Conservation (phyloP, 2,113 vertebrate genomes). For the Plecturocebus donacophilus region DNA sequence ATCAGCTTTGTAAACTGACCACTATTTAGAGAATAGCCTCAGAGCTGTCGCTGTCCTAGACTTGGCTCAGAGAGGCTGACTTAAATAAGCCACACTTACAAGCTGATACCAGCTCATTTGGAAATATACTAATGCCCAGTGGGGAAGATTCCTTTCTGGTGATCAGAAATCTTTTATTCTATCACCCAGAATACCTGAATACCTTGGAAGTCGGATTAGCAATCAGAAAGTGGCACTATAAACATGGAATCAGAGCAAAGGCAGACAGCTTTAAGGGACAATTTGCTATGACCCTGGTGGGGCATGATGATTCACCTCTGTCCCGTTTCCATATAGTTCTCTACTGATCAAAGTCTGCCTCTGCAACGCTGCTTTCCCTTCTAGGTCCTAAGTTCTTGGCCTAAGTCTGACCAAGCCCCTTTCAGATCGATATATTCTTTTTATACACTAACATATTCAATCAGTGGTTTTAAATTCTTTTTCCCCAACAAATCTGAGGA, state of each 20-base stretch:
- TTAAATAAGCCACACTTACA: neutral
- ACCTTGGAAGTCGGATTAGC: neutral
- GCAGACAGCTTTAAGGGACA: neutral
- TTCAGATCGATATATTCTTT: neutral
- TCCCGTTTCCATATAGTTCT: neutral
- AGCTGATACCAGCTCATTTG: neutral
- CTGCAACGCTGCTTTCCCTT: neutral
- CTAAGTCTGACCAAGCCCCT: neutral
- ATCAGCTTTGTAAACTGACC: neutral
- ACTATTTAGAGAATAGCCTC: neutral
- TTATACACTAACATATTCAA: neutral
- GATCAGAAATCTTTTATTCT: neutral
- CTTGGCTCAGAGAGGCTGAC: neutral
- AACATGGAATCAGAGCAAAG: neutral
- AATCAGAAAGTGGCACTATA: slow-evolving; percentile 14
- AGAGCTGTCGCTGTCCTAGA: neutral
- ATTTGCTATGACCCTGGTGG: neutral
- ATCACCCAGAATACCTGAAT: neutral
- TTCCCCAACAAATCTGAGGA: neutral
- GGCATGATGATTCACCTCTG: neutral
- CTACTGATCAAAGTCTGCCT: neutral
- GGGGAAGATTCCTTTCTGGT: neutral
- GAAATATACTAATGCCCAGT: neutral
- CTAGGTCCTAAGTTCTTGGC: neutral
- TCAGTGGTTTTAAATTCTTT: neutral